Percentiles rank a stretch among this genome's conserved stretches.
Evolutionary conservation across 2,113 vertebrate genomes (phyloP).

Genomic region (Prolemur simus): DNA sequence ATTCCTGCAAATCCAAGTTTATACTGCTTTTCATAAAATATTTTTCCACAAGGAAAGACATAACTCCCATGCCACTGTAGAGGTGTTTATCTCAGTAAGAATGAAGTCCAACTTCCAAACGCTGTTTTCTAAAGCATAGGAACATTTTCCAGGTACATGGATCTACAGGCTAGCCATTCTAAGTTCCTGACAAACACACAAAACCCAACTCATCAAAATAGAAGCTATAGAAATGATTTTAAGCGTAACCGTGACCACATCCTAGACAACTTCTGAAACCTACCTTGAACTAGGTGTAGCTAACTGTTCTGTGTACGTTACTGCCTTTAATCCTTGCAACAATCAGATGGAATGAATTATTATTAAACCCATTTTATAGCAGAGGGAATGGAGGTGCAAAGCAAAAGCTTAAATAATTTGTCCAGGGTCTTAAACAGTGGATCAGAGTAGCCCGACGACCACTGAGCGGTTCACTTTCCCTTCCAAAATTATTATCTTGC

Average conservation of each 20-base stretch:
- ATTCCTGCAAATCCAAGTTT: neutral
- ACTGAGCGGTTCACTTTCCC: neutral
- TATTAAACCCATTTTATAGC: neutral
- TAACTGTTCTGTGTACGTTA: rapidly evolving
- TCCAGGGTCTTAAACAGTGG: neutral
- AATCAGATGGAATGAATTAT: neutral
- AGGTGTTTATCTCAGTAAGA: slow-evolving; percentile 17
- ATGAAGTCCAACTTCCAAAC: neutral
- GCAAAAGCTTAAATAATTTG: neutral
- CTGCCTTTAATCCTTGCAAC: neutral
- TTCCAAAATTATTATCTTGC: neutral
- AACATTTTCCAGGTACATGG: neutral
- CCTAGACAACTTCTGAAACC: neutral
- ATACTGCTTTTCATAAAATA: neutral
- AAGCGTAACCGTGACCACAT: neutral
- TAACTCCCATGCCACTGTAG: neutral
- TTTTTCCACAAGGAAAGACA: slow-evolving; percentile 5
- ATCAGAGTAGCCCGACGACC: neutral
- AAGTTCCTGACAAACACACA: neutral
- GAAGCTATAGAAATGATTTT: neutral
- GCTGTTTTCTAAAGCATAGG: neutral
- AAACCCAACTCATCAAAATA: slow-evolving; percentile 37
- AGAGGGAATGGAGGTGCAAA: neutral
- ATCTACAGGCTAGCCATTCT: neutral
- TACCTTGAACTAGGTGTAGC: neutral